These are phyloP conservation scores for Catocala sponsa DNA, from an alignment of 2,888 invertebrate species.

Conservation along the genomic window DNA sequence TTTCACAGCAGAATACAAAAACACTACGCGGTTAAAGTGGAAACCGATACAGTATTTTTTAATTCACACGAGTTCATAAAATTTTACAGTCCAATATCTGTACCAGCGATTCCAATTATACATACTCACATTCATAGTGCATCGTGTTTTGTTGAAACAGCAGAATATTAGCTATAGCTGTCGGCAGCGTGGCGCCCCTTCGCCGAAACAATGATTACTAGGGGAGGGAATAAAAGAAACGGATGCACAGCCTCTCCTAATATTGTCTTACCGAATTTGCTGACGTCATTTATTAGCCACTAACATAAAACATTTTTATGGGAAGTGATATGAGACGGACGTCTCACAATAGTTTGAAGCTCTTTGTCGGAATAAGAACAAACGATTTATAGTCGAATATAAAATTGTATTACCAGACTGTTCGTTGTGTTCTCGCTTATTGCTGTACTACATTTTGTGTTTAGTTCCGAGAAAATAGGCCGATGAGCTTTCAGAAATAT, in stretches of 20 bases:
- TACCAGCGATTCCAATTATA: conserved; percentile 72
- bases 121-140: conserved; percentile 57
- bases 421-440: conserved; percentile 58
- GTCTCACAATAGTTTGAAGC: conserved; percentile 72
- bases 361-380: conserved; percentile 76
- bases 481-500: conserved; percentile 4
- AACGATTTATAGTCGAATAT: conserved; percentile 80
- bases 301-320: conserved; percentile 88
- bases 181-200: conserved; percentile 79
- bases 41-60: conserved; percentile 34
- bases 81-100: conserved; percentile 53
- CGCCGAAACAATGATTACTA: conserved; percentile 79
- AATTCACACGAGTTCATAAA: conserved; percentile 42
- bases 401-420: conserved; percentile 76
- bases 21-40: background rate
- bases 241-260: conserved; percentile 81
- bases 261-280: conserved; percentile 87
- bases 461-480: conserved; percentile 12
- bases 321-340: conserved; percentile 79
- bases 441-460: conserved; percentile 46
- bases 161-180: conserved; percentile 72
- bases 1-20: conserved; percentile 1
- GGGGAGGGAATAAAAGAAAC: conserved; percentile 80
- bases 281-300: conserved; percentile 88
- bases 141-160: conserved; percentile 70